A percentile compares a stretch with the other conserved stretches of the same genome.
Conservation (phyloP, 2,113 vertebrate genomes). For the Glareola pratincola region DNA sequence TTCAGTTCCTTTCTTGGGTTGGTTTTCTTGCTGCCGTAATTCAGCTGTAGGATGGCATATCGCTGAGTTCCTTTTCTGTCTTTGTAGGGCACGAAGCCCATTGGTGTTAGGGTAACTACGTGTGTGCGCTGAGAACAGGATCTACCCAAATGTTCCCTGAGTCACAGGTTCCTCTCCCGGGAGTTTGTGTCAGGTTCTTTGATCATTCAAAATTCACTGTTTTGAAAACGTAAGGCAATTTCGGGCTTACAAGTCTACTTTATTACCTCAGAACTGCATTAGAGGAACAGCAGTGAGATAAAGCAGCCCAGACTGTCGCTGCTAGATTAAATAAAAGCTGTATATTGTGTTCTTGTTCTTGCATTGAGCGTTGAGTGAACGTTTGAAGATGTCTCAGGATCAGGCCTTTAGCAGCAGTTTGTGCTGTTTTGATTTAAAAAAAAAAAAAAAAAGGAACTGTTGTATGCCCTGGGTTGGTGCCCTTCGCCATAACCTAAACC, state of each 20-base stretch:
- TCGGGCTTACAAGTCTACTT: background rate
- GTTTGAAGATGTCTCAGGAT: background rate
- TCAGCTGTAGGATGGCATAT: background rate
- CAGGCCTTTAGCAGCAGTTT: background rate
- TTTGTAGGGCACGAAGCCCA: accelerated
- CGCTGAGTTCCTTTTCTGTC: background rate
- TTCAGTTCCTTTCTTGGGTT: background rate
- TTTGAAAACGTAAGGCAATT: background rate
- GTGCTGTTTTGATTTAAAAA: background rate
- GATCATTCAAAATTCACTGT: background rate
- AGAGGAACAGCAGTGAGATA: background rate
- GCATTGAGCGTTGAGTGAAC: background rate
- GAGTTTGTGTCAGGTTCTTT: background rate
- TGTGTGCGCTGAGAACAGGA: background rate
- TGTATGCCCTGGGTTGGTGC: background rate
- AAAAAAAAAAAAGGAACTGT: background rate
- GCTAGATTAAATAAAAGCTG: background rate
- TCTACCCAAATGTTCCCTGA: background rate
- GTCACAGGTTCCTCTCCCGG: background rate
- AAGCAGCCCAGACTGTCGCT: background rate
- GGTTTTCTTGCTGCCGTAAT: background rate
- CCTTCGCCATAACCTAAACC: background rate
- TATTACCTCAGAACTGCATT: background rate
- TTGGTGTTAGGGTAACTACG: background rate
- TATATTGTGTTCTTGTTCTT: background rate